These are phyloP conservation scores for Laspeyria flexula DNA, from an alignment of 2,888 invertebrate species.

Conservation along the genomic window DNA sequence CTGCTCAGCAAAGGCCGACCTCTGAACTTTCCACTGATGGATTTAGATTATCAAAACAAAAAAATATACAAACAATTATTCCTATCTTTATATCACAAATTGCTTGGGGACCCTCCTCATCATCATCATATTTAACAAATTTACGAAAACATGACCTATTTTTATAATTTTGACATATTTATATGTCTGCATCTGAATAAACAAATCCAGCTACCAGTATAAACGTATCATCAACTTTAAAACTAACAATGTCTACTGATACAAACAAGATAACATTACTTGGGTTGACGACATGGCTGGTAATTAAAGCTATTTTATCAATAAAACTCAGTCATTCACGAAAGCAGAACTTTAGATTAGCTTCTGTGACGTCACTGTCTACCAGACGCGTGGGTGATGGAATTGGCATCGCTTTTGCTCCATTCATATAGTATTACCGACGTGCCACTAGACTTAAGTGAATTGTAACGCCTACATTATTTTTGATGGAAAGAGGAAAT, in stretches of 20 bases:
- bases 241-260: neutral
- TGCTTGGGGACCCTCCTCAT: too few species aligned
- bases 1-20: too few species aligned
- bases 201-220: too few species aligned
- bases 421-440: constrained; percentile 34
- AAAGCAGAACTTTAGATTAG: constrained; percentile 35
- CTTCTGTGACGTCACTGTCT: constrained; percentile 45
- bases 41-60: too few species aligned
- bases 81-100: too few species aligned
- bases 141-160: neutral
- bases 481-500: constrained; percentile 4
- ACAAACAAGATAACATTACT: neutral
- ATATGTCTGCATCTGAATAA: too few species aligned
- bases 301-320: constrained; percentile 8
- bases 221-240: neutral
- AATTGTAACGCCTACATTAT: constrained; percentile 19
- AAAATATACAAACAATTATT: too few species aligned
- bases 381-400: constrained; percentile 46
- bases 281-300: neutral
- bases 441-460: constrained; percentile 31
- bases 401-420: constrained; percentile 48
- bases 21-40: too few species aligned
- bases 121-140: too few species aligned
- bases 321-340: constrained; percentile 29
- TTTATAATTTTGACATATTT: too few species aligned